Evolutionary conservation across 2,797 vertebrate genomes (phyloP).

Genomic region (Scolopax rusticola): DNA sequence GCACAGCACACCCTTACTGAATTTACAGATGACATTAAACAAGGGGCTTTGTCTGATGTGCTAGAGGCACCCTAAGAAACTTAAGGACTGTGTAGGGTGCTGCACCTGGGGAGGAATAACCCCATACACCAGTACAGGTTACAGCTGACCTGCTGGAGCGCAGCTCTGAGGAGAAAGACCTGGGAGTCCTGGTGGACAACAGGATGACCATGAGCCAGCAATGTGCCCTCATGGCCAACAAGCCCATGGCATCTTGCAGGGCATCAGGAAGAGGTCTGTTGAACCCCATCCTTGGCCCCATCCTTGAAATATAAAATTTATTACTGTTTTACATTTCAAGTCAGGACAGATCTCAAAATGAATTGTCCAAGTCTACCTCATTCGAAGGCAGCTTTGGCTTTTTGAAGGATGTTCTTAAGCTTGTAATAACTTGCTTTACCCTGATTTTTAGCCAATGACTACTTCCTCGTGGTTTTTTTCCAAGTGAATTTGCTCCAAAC

Average conservation of each 20-base stretch:
- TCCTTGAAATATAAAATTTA: too few species aligned
- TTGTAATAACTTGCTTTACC: constrained; percentile 13
- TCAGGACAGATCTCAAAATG: neutral
- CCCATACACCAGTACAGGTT: too few species aligned
- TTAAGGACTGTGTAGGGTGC: neutral
- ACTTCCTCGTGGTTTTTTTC: constrained; percentile 9
- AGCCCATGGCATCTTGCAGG: too few species aligned
- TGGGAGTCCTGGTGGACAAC: too few species aligned
- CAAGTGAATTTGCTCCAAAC: constrained; percentile 30
- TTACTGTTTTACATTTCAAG: neutral
- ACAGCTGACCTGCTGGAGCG: too few species aligned
- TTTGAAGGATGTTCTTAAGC: neutral
- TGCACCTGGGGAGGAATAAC: too few species aligned
- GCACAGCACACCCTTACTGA: neutral
- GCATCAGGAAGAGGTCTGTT: too few species aligned
- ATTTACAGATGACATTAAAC: neutral
- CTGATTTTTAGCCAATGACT: neutral
- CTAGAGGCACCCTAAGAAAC: neutral
- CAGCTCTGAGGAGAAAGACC: too few species aligned
- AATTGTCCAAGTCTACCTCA: neutral
- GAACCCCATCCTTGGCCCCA: too few species aligned
- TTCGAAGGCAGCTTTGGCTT: constrained; percentile 13
- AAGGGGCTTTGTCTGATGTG: neutral
- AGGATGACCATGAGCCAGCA: too few species aligned
- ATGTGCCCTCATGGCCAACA: too few species aligned